Percentiles rank a stretch among this genome's conserved stretches.
Conservation (phyloP, 1,140 invertebrate species). For the Drosophila parabipectinata region DNA sequence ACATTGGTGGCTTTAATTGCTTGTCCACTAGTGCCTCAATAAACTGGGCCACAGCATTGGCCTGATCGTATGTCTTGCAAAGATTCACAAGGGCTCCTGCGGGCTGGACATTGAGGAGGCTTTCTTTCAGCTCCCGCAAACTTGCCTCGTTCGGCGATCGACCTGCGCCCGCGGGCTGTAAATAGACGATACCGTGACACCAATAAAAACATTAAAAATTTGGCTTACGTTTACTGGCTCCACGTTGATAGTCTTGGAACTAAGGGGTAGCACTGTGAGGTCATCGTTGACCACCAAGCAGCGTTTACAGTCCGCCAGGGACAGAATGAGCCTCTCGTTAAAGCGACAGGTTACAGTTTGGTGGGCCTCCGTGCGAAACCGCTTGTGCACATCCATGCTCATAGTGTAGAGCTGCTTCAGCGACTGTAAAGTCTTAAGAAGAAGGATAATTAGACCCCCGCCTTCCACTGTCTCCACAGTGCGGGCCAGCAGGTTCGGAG, state of each 20-base stretch:
- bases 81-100: constrained; percentile 94
- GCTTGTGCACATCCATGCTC: constrained; percentile 99
- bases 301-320: constrained; percentile 93
- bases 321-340: constrained; percentile 98
- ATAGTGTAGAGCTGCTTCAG: constrained; percentile 98
- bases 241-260: constrained; percentile 93
- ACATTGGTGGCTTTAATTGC: constrained; percentile 92
- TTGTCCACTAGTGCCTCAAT: constrained; percentile 98
- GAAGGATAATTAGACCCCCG: constrained; percentile 95
- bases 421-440: constrained; percentile 94
- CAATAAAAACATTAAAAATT: constrained; percentile 8
- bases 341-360: constrained; percentile 96
- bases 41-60: constrained; percentile 95
- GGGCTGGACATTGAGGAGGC: constrained; percentile 92
- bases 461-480: constrained; percentile 99
- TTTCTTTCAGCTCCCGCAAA: constrained; percentile 90
- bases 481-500: constrained; percentile 98
- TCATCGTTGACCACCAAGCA: constrained; percentile 98
- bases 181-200: not conserved
- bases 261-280: constrained; percentile 95
- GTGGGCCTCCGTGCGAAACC: constrained; percentile 97
- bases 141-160: constrained; percentile 85
- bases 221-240: constrained; percentile 87
- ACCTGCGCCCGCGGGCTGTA: constrained; percentile 48
- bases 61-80: constrained; percentile 98